Evolutionary conservation across 2,888 invertebrate species (phyloP).

Genomic region (Myopa tessellatipennis): DNA sequence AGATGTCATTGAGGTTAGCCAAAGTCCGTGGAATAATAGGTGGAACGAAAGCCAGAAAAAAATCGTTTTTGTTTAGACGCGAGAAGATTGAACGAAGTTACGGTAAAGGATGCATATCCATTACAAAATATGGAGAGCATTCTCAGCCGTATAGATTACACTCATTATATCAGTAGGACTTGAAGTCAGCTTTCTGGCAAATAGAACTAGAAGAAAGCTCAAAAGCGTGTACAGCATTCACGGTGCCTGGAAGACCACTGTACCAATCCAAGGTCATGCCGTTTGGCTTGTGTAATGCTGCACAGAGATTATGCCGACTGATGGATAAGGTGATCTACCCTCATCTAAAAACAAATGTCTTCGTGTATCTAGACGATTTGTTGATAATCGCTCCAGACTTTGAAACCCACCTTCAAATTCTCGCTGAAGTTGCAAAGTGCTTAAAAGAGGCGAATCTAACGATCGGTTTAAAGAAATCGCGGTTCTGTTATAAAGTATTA

Average conservation of each 20-base stretch:
- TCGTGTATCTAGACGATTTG: background rate
- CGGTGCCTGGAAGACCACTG: slow-evolving; percentile 6
- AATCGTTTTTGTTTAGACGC: too few species aligned
- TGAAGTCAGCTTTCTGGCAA: slow-evolving; percentile 18
- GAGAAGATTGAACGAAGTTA: too few species aligned
- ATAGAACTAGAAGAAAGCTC: slow-evolving; percentile 4
- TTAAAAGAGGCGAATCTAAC: too few species aligned
- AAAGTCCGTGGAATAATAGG: too few species aligned
- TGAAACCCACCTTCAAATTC: background rate
- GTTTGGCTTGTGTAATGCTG: slow-evolving; percentile 20
- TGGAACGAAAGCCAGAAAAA: too few species aligned
- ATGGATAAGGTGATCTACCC: slow-evolving; percentile 20
- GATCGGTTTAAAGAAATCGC: too few species aligned
- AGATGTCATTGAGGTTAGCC: too few species aligned
- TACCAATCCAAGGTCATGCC: background rate
- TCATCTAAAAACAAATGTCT: background rate
- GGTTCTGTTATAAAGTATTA: too few species aligned
- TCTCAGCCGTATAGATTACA: background rate
- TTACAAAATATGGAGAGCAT: background rate
- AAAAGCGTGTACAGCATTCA: slow-evolving; percentile 5
- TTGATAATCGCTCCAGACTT: background rate
- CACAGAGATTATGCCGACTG: slow-evolving; percentile 4
- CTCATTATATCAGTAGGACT: background rate
- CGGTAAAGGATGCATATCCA: slow-evolving; percentile 1
- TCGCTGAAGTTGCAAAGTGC: background rate